phyloP scores from a whole-genome alignment of 2,113 vertebrate species.

The Rhadina sibilatrix region DNA sequence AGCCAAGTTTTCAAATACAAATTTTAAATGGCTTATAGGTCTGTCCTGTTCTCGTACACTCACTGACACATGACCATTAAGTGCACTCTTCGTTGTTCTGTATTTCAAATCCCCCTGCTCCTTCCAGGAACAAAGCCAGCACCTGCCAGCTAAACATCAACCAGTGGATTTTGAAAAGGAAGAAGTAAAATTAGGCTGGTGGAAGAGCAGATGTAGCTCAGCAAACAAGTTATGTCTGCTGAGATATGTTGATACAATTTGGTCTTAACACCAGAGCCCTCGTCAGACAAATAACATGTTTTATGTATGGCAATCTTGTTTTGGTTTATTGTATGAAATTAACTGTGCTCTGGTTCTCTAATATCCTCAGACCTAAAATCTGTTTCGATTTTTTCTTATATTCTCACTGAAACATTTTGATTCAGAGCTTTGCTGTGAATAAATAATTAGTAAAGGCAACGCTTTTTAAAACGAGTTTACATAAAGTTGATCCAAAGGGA shows the following conservation, averaged over 20 bases:
- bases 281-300: not conserved
- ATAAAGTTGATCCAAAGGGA: not conserved
- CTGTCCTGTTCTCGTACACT: not conserved
- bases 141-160: not conserved
- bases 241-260: not conserved
- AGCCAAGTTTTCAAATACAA: not conserved
- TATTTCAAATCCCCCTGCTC: not conserved
- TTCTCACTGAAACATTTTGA: not conserved
- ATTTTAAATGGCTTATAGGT: not conserved
- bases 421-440: not conserved
- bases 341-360: not conserved
- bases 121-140: not conserved
- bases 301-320: not conserved
- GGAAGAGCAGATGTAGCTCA: not conserved
- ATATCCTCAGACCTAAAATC: not conserved
- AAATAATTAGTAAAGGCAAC: not conserved
- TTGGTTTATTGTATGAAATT: not conserved
- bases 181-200: not conserved
- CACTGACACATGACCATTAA: not conserved
- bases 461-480: not conserved
- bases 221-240: not conserved
- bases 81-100: not conserved
- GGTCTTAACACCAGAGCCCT: not conserved
- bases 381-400: not conserved
- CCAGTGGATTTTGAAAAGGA: not conserved